Evolutionary conservation across 1,140 invertebrate species (phyloP).

Genomic region (Drosophila burlai): DNA sequence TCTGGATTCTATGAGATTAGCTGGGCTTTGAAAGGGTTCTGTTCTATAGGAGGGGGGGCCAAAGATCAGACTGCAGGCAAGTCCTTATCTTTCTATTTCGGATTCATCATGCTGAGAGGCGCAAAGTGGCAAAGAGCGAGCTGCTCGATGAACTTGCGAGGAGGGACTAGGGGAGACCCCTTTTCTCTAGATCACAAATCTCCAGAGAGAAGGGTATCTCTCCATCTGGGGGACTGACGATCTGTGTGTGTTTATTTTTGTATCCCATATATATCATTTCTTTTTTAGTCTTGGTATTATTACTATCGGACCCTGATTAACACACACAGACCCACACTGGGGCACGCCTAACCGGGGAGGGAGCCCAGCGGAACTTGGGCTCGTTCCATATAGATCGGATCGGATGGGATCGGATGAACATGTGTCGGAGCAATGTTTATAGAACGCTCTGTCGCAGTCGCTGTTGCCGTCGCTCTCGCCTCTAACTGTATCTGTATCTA

Average conservation of each 20-base stretch:
- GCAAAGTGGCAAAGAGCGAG: background rate
- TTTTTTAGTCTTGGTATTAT: slow-evolving; percentile 5
- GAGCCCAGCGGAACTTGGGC: slow-evolving; percentile 6
- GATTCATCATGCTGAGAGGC: background rate
- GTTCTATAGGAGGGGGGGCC: too few species aligned
- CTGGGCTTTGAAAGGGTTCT: background rate
- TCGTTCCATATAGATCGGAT: slow-evolving; percentile 50
- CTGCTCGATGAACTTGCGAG: slow-evolving; percentile 4
- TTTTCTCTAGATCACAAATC: background rate
- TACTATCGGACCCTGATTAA: slow-evolving; percentile 37
- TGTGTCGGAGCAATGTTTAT: slow-evolving; percentile 36
- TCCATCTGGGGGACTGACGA: background rate
- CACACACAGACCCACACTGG: background rate
- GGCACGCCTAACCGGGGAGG: background rate
- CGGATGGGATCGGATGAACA: slow-evolving; percentile 23
- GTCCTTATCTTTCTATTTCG: slow-evolving; percentile 14
- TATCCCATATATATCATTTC: slow-evolving; percentile 3
- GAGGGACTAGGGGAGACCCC: background rate
- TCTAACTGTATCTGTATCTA: slow-evolving; percentile 23
- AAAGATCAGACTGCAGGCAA: slow-evolving; percentile 13
- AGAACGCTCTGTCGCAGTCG: slow-evolving; percentile 31
- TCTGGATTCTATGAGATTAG: background rate
- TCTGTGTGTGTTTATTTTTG: slow-evolving; percentile 7
- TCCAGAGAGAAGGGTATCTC: background rate
- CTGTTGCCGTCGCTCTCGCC: background rate